Conservation (phyloP, 2,888 invertebrate genomes). For the Cephus nigrinus region DNA sequence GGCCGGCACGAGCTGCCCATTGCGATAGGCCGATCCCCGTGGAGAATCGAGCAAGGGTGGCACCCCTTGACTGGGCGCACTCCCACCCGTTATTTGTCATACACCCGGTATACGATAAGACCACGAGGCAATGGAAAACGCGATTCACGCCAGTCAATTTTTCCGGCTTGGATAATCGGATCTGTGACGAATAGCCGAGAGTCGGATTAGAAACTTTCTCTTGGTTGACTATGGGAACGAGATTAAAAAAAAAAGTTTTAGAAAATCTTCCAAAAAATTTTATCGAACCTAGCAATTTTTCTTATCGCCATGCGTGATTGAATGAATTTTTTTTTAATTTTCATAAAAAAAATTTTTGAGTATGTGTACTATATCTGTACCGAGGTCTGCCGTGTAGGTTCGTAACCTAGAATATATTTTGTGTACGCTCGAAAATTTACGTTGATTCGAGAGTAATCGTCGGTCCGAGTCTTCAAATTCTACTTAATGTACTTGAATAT, state of each 20-base stretch:
- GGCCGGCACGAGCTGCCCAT: slow-evolving; percentile 26
- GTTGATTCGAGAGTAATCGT: not conserved
- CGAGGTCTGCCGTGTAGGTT: not conserved
- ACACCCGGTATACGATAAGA: slow-evolving; percentile 25
- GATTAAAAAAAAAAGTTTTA: not conserved
- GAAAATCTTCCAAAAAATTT: not conserved
- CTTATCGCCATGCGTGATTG: not conserved
- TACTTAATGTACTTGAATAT: not conserved
- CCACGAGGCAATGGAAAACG: slow-evolving; percentile 42
- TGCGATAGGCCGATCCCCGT: slow-evolving; percentile 51
- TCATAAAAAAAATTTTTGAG: too few relatives aligned
- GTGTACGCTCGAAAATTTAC: not conserved
- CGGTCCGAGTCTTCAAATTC: not conserved
- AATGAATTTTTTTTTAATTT: too few relatives aligned
- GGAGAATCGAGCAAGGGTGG: slow-evolving; percentile 53
- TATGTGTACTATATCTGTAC: too few relatives aligned
- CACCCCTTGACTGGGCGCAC: slow-evolving; percentile 21
- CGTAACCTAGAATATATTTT: not conserved
- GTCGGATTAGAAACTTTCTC: not conserved
- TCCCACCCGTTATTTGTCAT: slow-evolving; percentile 10
- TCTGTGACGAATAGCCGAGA: not conserved
- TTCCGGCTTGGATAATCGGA: slow-evolving; percentile 22
- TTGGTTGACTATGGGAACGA: not conserved
- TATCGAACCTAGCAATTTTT: not conserved
- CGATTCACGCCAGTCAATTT: slow-evolving; percentile 50